Conservation (phyloP, 2,888 invertebrate species). For the Dasypogon diadema region DNA sequence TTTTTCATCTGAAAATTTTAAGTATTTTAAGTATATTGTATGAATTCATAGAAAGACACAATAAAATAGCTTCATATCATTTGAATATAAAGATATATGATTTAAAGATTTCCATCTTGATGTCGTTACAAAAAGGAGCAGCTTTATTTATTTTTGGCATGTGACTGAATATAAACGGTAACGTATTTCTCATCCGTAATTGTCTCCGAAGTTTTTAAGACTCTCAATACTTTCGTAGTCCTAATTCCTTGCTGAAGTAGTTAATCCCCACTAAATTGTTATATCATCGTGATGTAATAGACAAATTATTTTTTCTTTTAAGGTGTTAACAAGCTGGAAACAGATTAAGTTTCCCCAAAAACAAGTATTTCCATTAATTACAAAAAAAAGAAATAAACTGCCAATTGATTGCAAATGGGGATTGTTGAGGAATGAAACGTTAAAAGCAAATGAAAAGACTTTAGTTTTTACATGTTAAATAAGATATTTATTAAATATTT, state of each 20-base stretch:
- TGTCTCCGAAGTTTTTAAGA: too few relatives aligned
- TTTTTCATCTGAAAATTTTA: too few relatives aligned
- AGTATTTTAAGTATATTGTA: too few relatives aligned
- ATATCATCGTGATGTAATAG: conserved; percentile 2
- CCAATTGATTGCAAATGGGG: conserved; percentile 47
- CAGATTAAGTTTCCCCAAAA: conserved; percentile 47
- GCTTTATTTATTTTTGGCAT: too few relatives aligned
- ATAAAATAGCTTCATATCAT: too few relatives aligned
- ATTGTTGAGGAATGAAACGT: conserved; percentile 41
- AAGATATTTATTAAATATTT: conserved; percentile 48
- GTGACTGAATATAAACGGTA: too few relatives aligned
- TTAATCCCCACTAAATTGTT: conserved; percentile 25
- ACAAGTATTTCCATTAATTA: conserved; percentile 34
- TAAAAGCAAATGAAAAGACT: conserved; percentile 49
- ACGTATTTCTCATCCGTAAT: too few relatives aligned
- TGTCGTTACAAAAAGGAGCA: too few relatives aligned
- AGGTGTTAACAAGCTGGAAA: conserved; percentile 49
- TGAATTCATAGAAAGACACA: too few relatives aligned
- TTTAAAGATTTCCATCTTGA: too few relatives aligned
- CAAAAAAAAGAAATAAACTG: conserved; percentile 30
- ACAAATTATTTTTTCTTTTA: conserved; percentile 41
- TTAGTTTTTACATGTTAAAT: conserved; percentile 46
- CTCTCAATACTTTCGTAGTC: too few relatives aligned
- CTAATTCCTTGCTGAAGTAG: conserved; percentile 24
- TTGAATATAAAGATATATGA: too few relatives aligned